Evolutionary conservation across 2,797 vertebrate species (phyloP), one percentile per base, ranked within the genome.

Genomic region (Leucoraja ocellata): DNA sequence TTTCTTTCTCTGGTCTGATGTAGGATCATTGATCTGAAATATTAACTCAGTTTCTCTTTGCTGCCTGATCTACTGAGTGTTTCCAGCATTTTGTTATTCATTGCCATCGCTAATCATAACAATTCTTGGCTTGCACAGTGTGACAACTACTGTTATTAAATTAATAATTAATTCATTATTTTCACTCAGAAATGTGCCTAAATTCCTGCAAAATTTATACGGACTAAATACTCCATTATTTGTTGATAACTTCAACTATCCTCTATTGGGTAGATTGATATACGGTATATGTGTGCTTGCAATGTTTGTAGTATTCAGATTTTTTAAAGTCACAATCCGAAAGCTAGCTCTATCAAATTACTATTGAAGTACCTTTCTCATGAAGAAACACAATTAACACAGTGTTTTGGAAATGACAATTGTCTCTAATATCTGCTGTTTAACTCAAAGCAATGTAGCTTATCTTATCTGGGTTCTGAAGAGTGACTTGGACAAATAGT

Each of bases 401-500:
- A 46, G 76, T 76, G 71, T 54, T 92, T 76, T 28, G 14, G 68
- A 74, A 73, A 76, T 73, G 21, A 58, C 74, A 25, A 28, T 92
- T 74, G 71, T 73, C 46, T 92, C 73, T n/a, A 14, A 8, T n/a
- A 54, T n/a, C 90, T 88, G 61, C 84, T 54, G 36, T 76, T 76
- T 13, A 54, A 76, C 11, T 92, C 36, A 46, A 91, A 74, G 74
- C 23, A 91, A 84, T 84, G 76, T 54, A 39, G 23, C 73, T 79
- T 96, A 96, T 16, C 95, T 95, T 97, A 96, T 94, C 96, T 96
- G 4, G 94, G n/a, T 93, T 98, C 97, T 3, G 97, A 95, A 58
- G 98, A 95, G 93, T 96, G 95, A 6, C 96, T 96, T 39, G 97
- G 97, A 93, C 98, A 98, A 93, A 98, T 95, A 95, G 97, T 94